phyloP scores from a whole-genome alignment of 2,797 vertebrate species.

The Hapalemur alaotrensis region DNA sequence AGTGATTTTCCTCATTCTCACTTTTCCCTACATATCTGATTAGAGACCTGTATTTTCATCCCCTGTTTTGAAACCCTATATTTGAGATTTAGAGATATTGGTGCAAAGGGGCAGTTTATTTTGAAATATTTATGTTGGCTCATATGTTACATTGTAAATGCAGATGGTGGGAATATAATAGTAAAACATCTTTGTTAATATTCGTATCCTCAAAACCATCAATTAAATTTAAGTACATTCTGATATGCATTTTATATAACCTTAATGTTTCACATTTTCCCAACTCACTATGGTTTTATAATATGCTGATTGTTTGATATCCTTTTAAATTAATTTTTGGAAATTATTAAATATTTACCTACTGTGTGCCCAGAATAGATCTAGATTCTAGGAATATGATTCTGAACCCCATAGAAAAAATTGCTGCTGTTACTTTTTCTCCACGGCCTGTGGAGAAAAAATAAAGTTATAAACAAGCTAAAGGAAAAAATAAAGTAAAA shows the following conservation, averaged over 20 bases:
- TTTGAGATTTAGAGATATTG: background rate
- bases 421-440: too few relatives aligned
- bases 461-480: background rate
- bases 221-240: background rate
- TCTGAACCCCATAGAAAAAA: background rate
- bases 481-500: background rate
- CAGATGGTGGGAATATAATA: background rate
- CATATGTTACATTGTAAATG: background rate
- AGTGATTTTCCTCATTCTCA: background rate
- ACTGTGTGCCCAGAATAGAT: background rate
- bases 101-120: background rate
- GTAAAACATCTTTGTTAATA: background rate
- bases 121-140: background rate
- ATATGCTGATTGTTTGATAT: background rate
- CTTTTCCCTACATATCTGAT: background rate
- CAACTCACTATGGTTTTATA: background rate
- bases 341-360: background rate
- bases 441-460: background rate
- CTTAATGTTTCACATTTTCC: background rate
- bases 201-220: background rate
- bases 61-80: background rate
- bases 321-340: background rate
- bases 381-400: background rate
- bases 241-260: background rate
- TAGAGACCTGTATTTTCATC: background rate